phyloP scores from a whole-genome alignment of 1,140 invertebrate genomes.

The Apis dorsata region DNA sequence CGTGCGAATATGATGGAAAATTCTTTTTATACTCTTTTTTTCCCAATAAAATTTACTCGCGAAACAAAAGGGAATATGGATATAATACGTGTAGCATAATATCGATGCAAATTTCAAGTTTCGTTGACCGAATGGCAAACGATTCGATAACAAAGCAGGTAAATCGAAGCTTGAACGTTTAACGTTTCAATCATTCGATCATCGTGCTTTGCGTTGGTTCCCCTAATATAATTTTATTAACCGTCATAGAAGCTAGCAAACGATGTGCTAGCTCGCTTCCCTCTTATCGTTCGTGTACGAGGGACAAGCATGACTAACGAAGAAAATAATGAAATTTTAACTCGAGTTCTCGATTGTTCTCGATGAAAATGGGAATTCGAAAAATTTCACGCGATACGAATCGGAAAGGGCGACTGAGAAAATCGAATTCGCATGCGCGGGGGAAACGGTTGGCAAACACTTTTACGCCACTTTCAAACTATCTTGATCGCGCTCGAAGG shows the following conservation, averaged over 20 bases:
- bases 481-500: background rate
- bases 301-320: background rate
- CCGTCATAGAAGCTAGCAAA: background rate
- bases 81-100: background rate
- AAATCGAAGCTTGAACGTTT: constrained; percentile 20
- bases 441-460: background rate
- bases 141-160: background rate
- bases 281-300: background rate
- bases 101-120: background rate
- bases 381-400: background rate
- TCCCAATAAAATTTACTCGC: background rate
- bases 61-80: background rate
- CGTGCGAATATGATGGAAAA: background rate
- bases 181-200: constrained; percentile 10
- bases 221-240: constrained; percentile 30
- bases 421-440: background rate
- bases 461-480: background rate
- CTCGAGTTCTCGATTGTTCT: background rate
- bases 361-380: background rate
- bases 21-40: background rate
- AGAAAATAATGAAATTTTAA: constrained; percentile 45
- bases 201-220: constrained; percentile 20
- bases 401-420: too few species aligned
- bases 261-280: constrained; percentile 16
- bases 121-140: background rate